Base-by-base conservation (phyloP, 1,140 invertebrate species). In the Drosophila tani region DNA sequence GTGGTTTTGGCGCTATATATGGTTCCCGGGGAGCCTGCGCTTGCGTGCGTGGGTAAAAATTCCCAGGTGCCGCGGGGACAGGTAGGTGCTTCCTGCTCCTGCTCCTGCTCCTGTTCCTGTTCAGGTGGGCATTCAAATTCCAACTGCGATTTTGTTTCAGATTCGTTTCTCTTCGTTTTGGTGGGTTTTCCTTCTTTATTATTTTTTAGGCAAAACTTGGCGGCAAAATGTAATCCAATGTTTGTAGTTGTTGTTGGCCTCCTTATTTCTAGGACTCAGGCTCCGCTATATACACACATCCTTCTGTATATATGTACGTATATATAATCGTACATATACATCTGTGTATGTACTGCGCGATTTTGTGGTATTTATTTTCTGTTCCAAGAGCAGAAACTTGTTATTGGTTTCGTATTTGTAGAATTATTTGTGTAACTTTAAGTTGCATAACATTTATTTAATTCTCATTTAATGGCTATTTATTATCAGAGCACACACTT, bases 401-500 rank as follows among this genome's bases (percentile, higher is more conserved):
- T 38, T 35, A 19, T 62, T 47, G 40, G 17, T 58, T 77, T 46
- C 21, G 51, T 60, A 15, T 27, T 47, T 67, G 7, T 38, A 45
- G 38, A 50, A 45, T 71, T 79, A 51, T 55, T 67, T 80, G 66
- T 59, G 55, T 75, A 81, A 35, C 64, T 60, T 56, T 63, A 73
- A 59, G 66, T 73, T 73, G 38, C 35, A 73, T 73, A 73, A 73
- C 69, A 71, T 68, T 51, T 51, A 50, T 70, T 47, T 66, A 41
- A 66, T 80, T 47, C 46, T 35, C 6, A 74, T 24, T 62, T 41
- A 71, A 63, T 50, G 7, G 45, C 32, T 40, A 47, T 58, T 80
- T 70, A 45, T 47, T 45, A 59, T 70, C 66, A 40, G 32, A 55
- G 29, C 51, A 62, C 51, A 62, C 77, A 68, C 85, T 90, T 90